phyloP scores from a whole-genome alignment of 2,888 invertebrate species.

The Agrilus cyanescens region DNA sequence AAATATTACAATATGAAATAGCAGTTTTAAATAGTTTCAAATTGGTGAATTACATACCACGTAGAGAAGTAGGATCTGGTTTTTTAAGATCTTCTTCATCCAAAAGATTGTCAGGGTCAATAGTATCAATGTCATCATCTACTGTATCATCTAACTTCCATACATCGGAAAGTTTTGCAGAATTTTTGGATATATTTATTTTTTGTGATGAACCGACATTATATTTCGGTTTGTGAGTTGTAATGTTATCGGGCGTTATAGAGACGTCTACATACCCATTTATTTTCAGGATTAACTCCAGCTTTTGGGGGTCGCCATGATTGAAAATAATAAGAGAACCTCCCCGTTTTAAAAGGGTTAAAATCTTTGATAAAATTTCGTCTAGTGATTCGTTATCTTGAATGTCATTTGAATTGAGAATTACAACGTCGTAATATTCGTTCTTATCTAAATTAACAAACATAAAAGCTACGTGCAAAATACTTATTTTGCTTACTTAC shows the following conservation, averaged over 20 bases:
- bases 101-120: conserved; percentile 79
- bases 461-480: no score
- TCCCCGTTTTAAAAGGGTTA: conserved; percentile 19
- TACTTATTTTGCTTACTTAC: no score
- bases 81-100: conserved; percentile 83
- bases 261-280: conserved; percentile 27
- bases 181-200: conserved; percentile 35
- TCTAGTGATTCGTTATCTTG: not conserved
- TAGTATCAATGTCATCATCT: conserved; percentile 60
- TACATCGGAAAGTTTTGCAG: conserved; percentile 35
- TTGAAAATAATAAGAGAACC: conserved; percentile 15
- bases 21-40: not conserved
- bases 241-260: conserved; percentile 22
- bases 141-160: conserved; percentile 69
- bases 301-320: conserved; percentile 11
- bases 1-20: conserved; percentile 1
- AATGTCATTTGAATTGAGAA: no score
- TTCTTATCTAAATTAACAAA: no score
- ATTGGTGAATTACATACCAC: conserved; percentile 42
- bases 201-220: conserved; percentile 54
- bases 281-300: conserved; percentile 27
- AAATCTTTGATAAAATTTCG: conserved; percentile 8
- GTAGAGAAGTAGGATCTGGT: conserved; percentile 73
- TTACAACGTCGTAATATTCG: no score
- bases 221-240: conserved; percentile 56